Conservation (phyloP, 1,140 invertebrate genomes). For the Gyrodactylus salaris region DNA sequence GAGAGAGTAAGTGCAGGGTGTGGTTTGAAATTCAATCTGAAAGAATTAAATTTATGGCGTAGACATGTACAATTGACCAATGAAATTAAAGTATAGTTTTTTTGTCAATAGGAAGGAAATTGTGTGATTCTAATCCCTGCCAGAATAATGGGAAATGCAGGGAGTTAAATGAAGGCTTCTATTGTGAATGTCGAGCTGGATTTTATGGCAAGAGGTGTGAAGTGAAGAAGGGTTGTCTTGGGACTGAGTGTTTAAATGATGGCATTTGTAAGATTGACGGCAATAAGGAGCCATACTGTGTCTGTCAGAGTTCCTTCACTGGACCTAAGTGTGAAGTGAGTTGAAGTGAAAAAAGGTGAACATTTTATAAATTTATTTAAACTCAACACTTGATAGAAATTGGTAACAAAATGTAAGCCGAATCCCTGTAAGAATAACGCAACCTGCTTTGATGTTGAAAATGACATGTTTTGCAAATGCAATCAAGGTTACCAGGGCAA, state of each 20-base stretch:
- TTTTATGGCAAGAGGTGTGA: conserved; percentile 12
- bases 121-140: neutral
- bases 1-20: conserved; percentile 11
- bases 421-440: conserved; percentile 12
- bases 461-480: conserved; percentile 8
- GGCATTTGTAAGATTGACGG: conserved; percentile 13
- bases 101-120: neutral
- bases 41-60: too few relatives aligned
- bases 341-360: conserved; percentile 17
- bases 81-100: neutral
- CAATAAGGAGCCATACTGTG: conserved; percentile 9
- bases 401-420: conserved; percentile 18
- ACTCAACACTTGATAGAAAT: conserved; percentile 10
- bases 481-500: neutral
- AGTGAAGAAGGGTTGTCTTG: conserved; percentile 9
- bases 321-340: conserved; percentile 26
- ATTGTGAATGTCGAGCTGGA: conserved; percentile 13
- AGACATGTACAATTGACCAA: too few relatives aligned
- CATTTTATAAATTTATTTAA: neutral
- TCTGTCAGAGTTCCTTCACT: neutral
- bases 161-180: conserved; percentile 12
- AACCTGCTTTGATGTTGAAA: conserved; percentile 12
- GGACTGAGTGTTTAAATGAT: conserved; percentile 10
- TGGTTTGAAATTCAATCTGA: conserved; percentile 26
- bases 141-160: conserved; percentile 4